Conservation (phyloP, 1,140 invertebrate genomes). For the Drosophila lini region DNA sequence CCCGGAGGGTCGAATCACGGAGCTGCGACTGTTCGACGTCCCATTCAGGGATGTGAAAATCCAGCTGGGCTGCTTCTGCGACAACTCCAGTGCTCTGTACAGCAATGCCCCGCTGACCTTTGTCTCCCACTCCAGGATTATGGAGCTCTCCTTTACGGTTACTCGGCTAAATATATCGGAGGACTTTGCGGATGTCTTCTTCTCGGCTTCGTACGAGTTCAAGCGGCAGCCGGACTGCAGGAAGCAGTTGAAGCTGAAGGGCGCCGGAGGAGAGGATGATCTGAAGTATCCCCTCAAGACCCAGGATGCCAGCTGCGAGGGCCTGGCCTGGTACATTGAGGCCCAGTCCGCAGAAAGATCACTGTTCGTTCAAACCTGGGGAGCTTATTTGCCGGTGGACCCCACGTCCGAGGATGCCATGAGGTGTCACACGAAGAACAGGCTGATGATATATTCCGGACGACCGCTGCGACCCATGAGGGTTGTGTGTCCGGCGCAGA, state of each 20-base stretch:
- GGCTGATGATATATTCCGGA: slow-evolving; percentile 88
- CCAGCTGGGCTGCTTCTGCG: slow-evolving; percentile 88
- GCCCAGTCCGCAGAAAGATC: slow-evolving; percentile 89
- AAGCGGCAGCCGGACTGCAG: slow-evolving; percentile 88
- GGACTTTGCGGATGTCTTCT: slow-evolving; percentile 89
- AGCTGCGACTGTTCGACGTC: slow-evolving; percentile 87
- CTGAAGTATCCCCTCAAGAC: slow-evolving; percentile 86
- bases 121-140: slow-evolving; percentile 87
- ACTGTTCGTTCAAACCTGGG: slow-evolving; percentile 91
- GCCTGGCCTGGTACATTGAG: slow-evolving; percentile 90
- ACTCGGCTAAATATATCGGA: slow-evolving; percentile 88
- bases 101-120: slow-evolving; percentile 87
- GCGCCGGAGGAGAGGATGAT: slow-evolving; percentile 87
- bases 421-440: slow-evolving; percentile 87
- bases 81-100: slow-evolving; percentile 86
- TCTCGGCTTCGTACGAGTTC: slow-evolving; percentile 89
- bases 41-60: slow-evolving; percentile 88
- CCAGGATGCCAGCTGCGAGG: slow-evolving; percentile 88
- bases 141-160: slow-evolving; percentile 88
- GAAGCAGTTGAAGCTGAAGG: slow-evolving; percentile 87
- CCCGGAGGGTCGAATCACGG: slow-evolving; percentile 85
- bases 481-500: slow-evolving; percentile 90
- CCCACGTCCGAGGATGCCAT: slow-evolving; percentile 86
- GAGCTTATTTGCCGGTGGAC: slow-evolving; percentile 86
- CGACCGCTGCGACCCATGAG: slow-evolving; percentile 88